Conservation (phyloP, 2,888 invertebrate genomes). For the Lycia hirtaria region DNA sequence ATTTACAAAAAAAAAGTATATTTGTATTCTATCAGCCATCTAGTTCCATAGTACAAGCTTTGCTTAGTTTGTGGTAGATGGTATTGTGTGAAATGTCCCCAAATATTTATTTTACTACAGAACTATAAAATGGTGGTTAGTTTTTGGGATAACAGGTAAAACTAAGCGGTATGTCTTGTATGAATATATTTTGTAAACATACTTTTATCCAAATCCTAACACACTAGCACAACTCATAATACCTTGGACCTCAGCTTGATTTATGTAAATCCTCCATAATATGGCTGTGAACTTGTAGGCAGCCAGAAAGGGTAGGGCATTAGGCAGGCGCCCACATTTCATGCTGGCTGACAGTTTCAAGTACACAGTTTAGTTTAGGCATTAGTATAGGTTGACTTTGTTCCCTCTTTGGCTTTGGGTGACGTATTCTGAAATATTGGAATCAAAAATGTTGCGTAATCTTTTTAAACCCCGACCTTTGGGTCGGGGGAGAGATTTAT, state of each 20-base stretch:
- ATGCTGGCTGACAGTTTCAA: slow-evolving; percentile 36
- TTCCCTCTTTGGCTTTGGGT: slow-evolving; percentile 20
- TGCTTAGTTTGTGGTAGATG: too few relatives aligned
- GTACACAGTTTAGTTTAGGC: slow-evolving; percentile 30
- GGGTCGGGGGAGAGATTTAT: neutral
- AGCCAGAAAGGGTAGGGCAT: slow-evolving; percentile 26
- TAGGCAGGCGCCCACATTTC: slow-evolving; percentile 30
- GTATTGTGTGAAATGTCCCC: too few relatives aligned
- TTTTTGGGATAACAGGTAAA: too few relatives aligned
- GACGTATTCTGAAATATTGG: neutral
- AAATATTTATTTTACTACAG: too few relatives aligned
- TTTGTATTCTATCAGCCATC: too few relatives aligned
- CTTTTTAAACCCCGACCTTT: neutral
- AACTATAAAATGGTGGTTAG: too few relatives aligned
- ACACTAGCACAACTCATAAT: slow-evolving; percentile 22
- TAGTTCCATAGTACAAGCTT: too few relatives aligned
- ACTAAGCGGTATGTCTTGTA: too few relatives aligned
- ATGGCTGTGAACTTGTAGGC: slow-evolving; percentile 29
- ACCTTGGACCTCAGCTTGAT: slow-evolving; percentile 28
- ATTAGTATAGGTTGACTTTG: slow-evolving; percentile 24
- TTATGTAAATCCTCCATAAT: slow-evolving; percentile 37
- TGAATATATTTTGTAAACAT: neutral
- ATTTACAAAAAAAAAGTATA: too few relatives aligned
- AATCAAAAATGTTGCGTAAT: neutral
- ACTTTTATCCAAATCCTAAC: slow-evolving; percentile 5